Base-by-base conservation (phyloP, 1,140 invertebrate genomes). In the Drosophila subpulchrella region DNA sequence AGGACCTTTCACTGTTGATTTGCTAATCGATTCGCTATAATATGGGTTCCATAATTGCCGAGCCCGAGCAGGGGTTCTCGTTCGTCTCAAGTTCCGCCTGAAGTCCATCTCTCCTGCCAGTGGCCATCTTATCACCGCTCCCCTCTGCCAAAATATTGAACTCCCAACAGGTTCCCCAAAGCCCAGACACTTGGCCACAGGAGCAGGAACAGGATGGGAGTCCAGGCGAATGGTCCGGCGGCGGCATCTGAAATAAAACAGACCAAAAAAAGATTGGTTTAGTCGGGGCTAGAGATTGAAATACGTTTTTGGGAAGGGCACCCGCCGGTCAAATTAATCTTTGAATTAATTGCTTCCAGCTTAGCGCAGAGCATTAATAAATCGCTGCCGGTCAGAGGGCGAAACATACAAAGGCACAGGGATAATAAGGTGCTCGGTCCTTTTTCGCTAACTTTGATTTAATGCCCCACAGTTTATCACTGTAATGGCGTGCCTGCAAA, bases 341-440 rank as follows among this genome's bases (percentile, higher is more conserved):
- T 81, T 75, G 88, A 78, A 90, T 90, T 90, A 90, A 90, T 90
- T 90, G 88, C 88, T 83, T 78, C 70, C 63, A 90, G 80, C 88
- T 91, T 81, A 91, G 80, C 82, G 71, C 83, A 88, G 76, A 88
- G 77, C 88, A 88, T 90, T 90, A 91, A 90, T 88, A 90, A 81
- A 82, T 90, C 73, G 75, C 81, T 65, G 47, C 56, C 48, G 58
- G 48, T 51, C 53, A 57, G 48, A 51, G 42, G 47, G 7, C 41
- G 32, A n/a, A 13, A 8, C 55, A 62, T 50, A 73, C 57, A 42
- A 27, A 41, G 32, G 27, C 36, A 27, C 65, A 53, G 34, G 54
- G 62, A 78, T 89, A 88, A 88, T 88, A 88, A 89, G 86, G 78
- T 81, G 75, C 51, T 79, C 59, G 71, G 70, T 61, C 50, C 60